These are phyloP conservation scores for Eleutherodactylus coqui DNA, from an alignment of 2,797 vertebrate genomes.

Conservation along the genomic window DNA sequence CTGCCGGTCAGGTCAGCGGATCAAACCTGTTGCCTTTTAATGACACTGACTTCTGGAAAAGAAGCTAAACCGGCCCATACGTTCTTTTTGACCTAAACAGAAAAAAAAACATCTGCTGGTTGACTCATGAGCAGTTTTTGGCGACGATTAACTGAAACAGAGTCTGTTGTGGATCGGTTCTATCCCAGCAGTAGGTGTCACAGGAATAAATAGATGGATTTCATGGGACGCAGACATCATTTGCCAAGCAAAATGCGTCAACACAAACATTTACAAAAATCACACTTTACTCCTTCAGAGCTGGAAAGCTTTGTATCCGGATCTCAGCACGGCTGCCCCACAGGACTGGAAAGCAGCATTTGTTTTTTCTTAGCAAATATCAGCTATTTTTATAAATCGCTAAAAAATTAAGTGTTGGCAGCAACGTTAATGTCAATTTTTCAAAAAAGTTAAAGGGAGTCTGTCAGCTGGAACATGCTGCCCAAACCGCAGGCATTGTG, in stretches of 20 bases:
- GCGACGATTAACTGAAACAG: conserved; percentile 70
- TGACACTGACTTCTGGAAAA: conserved; percentile 66
- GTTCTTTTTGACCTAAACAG: conserved; percentile 70
- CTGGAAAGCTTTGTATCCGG: conserved; percentile 45
- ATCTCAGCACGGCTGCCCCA: conserved; percentile 20
- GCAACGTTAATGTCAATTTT: neutral
- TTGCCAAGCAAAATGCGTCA: conserved; percentile 65
- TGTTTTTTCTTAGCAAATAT: conserved; percentile 10
- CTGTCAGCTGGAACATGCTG: too few species aligned
- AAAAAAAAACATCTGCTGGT: conserved; percentile 70
- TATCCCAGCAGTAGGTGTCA: conserved; percentile 72
- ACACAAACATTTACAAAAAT: conserved; percentile 60
- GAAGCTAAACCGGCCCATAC: conserved; percentile 62
- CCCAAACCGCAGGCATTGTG: too few species aligned
- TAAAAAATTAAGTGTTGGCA: conserved; percentile 4
- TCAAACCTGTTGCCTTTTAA: conserved; percentile 68
- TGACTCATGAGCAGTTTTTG: conserved; percentile 68
- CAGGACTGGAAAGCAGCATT: conserved; percentile 2
- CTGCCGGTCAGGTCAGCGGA: conserved; percentile 67
- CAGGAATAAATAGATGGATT: conserved; percentile 72
- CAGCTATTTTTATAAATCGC: conserved; percentile 12
- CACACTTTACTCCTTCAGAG: conserved; percentile 47
- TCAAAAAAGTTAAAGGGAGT: too few species aligned
- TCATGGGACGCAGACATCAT: conserved; percentile 67
- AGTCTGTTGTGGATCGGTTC: conserved; percentile 73